Conservation (phyloP, 1,140 invertebrate genomes). For the Scaptomyza pallida region DNA sequence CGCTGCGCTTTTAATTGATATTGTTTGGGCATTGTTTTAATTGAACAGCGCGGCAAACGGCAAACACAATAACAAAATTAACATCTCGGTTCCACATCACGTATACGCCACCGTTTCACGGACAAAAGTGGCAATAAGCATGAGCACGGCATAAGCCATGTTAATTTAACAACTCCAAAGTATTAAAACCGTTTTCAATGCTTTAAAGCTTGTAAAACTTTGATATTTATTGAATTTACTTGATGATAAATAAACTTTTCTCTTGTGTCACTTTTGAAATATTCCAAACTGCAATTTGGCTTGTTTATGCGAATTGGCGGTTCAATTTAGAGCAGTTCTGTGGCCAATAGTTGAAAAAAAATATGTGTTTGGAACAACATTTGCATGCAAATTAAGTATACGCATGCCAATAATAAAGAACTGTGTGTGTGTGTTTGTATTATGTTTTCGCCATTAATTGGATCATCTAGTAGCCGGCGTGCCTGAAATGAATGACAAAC, state of each 20-base stretch:
- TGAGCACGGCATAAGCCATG: no score
- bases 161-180: no score
- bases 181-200: no score
- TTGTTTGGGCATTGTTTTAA: constrained; percentile 75
- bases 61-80: constrained; percentile 59
- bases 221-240: no score
- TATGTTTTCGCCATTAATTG: constrained; percentile 66
- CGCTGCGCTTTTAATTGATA: constrained; percentile 72
- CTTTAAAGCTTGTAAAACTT: no score
- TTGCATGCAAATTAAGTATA: neutral
- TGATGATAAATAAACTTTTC: no score
- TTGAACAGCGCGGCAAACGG: constrained; percentile 71
- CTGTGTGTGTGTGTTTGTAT: constrained; percentile 19
- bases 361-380: no score
- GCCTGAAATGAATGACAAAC: constrained; percentile 23
- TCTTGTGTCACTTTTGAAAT: no score
- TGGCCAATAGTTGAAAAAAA: no score
- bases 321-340: no score
- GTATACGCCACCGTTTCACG: constrained; percentile 9
- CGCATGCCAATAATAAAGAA: neutral
- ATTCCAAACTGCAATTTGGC: no score
- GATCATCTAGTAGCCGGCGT: constrained; percentile 63
- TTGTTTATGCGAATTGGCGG: no score
- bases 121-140: neutral
- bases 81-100: constrained; percentile 30